A percentile compares a stretch with the other conserved stretches of the same genome.
These are phyloP conservation scores for Perdix hodgsoniae DNA, from an alignment of 2,797 vertebrate genomes.

Conservation along the genomic window DNA sequence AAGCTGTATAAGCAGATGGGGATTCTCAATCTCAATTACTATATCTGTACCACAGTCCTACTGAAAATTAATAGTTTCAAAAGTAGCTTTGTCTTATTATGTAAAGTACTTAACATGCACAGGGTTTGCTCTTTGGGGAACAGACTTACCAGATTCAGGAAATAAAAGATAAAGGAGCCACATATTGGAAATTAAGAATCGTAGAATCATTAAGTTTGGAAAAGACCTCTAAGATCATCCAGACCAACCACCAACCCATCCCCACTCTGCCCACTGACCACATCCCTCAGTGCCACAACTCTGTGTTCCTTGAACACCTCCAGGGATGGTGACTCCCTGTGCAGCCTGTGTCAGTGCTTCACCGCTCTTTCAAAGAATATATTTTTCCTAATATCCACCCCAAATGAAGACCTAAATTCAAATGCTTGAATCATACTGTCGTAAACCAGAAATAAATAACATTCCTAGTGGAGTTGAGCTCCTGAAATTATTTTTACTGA, in stretches of 20 bases:
- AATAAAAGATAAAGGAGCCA: not conserved
- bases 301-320: no score
- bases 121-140: not conserved
- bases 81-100: not conserved
- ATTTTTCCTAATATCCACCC: no score
- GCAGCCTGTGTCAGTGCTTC: no score
- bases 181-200: not conserved
- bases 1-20: not conserved
- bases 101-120: not conserved
- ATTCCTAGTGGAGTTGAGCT: not conserved
- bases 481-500: not conserved
- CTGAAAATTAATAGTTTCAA: not conserved
- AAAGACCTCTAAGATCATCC: no score
- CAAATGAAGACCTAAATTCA: not conserved
- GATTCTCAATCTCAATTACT: not conserved
- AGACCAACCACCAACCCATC: no score
- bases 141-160: not conserved
- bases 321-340: no score
- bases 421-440: not conserved
- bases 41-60: not conserved
- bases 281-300: no score
- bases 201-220: no score
- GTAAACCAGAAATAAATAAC: not conserved
- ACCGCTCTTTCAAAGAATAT: no score
- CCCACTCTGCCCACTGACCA: no score